Percentiles rank a stretch among this genome's conserved stretches.
Evolutionary conservation across 2,888 invertebrate genomes (phyloP).

Genomic region (Ophion ellenae): DNA sequence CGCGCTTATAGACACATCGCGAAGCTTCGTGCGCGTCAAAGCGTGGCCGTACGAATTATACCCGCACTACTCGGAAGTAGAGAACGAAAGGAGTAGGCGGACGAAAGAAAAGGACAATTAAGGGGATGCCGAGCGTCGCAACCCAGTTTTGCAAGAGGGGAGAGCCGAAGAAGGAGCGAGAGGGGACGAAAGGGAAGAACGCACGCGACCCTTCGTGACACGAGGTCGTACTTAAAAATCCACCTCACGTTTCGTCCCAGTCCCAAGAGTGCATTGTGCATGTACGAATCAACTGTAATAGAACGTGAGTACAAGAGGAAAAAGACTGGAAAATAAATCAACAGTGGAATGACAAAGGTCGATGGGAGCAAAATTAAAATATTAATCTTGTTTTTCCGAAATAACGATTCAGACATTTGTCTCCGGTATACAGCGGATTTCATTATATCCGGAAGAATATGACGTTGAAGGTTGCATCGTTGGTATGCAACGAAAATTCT

Average conservation of each 20-base stretch:
- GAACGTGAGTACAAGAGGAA: slow-evolving; percentile 34
- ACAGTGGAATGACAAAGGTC: slow-evolving; percentile 7
- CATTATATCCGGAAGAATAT: background rate
- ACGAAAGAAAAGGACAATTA: slow-evolving; percentile 69
- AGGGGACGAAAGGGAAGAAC: slow-evolving; percentile 39
- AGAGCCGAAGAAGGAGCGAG: slow-evolving; percentile 12
- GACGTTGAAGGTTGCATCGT: too few relatives aligned
- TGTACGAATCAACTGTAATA: slow-evolving; percentile 53
- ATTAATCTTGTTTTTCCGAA: background rate
- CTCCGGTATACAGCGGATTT: background rate
- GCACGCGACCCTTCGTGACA: slow-evolving; percentile 81
- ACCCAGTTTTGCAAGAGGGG: slow-evolving; percentile 72
- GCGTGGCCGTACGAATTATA: slow-evolving; percentile 52
- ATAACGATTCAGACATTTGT: too few relatives aligned
- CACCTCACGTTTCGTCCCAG: slow-evolving; percentile 65
- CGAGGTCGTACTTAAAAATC: slow-evolving; percentile 73
- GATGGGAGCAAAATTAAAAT: slow-evolving; percentile 9
- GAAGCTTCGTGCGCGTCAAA: slow-evolving; percentile 40
- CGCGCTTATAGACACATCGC: slow-evolving; percentile 13
- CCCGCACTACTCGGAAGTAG: slow-evolving; percentile 29
- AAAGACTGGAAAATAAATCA: slow-evolving; percentile 43
- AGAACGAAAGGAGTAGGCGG: slow-evolving; percentile 25
- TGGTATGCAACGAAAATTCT: too few relatives aligned
- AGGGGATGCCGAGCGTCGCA: slow-evolving; percentile 75
- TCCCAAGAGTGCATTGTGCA: slow-evolving; percentile 61